Base-by-base conservation (phyloP, 2,797 vertebrate genomes). In the Lepus townsendii region DNA sequence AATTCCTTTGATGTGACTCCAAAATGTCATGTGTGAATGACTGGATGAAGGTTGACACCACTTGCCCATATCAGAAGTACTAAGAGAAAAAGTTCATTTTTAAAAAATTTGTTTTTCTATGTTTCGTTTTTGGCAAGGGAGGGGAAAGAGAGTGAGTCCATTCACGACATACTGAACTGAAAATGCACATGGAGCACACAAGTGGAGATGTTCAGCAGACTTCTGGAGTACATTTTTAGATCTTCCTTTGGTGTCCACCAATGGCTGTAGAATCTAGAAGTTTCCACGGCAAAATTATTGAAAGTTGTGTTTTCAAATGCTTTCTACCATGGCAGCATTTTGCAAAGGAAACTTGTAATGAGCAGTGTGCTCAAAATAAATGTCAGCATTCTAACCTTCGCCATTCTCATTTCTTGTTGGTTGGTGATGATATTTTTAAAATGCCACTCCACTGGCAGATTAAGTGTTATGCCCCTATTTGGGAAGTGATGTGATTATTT, bases 391-490 rank as follows among this genome's bases (percentile, higher is more conserved):
- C 71, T 82, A 32, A 93, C 8, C 26, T 87, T 86, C 42, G 17
- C 63, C 35, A 68, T 83, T 78, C 5, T 68, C 13, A 76, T 90
- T 14, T 90, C 24, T 90, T 30, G 13, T 60, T 94, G 60, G 30
- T 71, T 78, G 63, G 54, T 83, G 35, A 71, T 75, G 32, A 8
- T 50, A 72, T 69, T 93, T 66, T 0, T 66, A 57, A 93, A 88
- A 42, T 69, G 47, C 20, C 19, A 75, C 65, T 65, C 50, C n/a
- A 83, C 50, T 26, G 20, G 27, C 52, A 82, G n/a, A 71, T 92
- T 85, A 50, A 72, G 24, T 47, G 17, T 92, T 82, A n/a, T 92
- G 50, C 3, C n/a, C 75, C 35, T 83, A 54, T 92, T 97, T 93
- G 38, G 42, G 57, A 54, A 88, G 85, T 47, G n/a, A 63, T 79